Conservation (phyloP, 2,113 vertebrate species). For the Lontra canadensis region DNA sequence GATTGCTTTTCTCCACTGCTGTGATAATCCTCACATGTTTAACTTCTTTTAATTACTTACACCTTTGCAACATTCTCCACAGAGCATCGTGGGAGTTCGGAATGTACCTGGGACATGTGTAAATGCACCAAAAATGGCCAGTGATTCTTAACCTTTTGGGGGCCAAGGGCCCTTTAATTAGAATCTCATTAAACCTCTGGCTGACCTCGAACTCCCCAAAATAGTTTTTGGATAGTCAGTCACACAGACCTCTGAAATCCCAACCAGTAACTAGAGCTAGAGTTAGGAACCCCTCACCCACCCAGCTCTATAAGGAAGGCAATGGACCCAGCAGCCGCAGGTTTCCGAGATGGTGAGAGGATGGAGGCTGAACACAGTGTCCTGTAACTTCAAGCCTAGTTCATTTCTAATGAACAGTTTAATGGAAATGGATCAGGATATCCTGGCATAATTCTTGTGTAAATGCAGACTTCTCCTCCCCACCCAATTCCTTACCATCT, state of each 20-base stretch:
- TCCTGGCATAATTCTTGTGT: not conserved
- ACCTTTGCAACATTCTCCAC: not conserved
- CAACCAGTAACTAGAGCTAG: not conserved
- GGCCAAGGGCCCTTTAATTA: not conserved
- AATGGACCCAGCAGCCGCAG: no score
- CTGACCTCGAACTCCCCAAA: not conserved
- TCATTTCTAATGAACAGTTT: not conserved
- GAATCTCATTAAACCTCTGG: not conserved
- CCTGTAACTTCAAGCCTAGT: not conserved
- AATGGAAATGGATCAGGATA: not conserved
- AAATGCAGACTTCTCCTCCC: not conserved
- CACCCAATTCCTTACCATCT: not conserved
- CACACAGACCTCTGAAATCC: not conserved
- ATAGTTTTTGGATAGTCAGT: not conserved
- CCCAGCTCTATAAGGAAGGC: not conserved
- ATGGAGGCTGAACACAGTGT: not conserved
- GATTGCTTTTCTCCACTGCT: not conserved
- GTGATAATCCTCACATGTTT: not conserved
- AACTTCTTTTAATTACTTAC: not conserved
- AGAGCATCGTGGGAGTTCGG: not conserved
- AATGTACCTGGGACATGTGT: not conserved
- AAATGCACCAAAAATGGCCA: not conserved
- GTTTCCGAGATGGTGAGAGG: not conserved
- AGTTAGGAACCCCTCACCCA: not conserved
- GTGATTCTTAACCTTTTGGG: not conserved